Base-by-base conservation (phyloP, 1,140 invertebrate species). In the Prorops nasuta region DNA sequence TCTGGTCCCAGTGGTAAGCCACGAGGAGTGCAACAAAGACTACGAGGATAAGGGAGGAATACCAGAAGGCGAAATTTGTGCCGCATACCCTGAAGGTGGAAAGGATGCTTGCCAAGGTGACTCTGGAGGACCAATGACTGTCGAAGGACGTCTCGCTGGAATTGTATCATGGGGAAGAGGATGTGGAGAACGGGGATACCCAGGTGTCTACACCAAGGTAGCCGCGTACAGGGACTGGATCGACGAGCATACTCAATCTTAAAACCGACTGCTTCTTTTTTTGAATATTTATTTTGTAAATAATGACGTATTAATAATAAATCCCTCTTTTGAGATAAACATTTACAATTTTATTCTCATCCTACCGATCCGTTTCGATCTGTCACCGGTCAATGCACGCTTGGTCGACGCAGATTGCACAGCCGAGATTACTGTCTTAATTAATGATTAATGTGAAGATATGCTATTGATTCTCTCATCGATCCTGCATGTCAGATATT, bases 141-240 rank as follows among this genome's bases (percentile, higher is more conserved):
- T 64, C 7, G 53, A 72, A 31, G 58, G 68, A 17, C 60, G 56
- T 14, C 56, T 76, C 1, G 69, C 69, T 46, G 84, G 84, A 24
- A 73, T 86, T 9, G 79, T 83, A 4, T 83, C 81, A 7, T 84
- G 79, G 77, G 77, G 77, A n/a, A 79, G 79, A 17, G 72, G 78
- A 22, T 85, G 83, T 58, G 83, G 74, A 0, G 39, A 54, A n/a
- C 51, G 67, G 1, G 59, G 67, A 3, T 76, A 71, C 50, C 80
- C 81, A 1, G 79, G 79, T 1, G 79, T 82, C 12, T 83, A 83
- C 49, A 79, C 79, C 0, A 62, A 79, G 31, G 71, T 82, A 2
- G 57, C 75, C 2, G 53, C 62, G 8, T 74, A 71, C n/a, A 43
- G 66, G 0, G 63, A 72, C 35, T 80, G 78, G 78, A 79, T 80